phyloP scores from a whole-genome alignment of 2,797 vertebrate genomes.

The Orientallactaga sibirica region DNA sequence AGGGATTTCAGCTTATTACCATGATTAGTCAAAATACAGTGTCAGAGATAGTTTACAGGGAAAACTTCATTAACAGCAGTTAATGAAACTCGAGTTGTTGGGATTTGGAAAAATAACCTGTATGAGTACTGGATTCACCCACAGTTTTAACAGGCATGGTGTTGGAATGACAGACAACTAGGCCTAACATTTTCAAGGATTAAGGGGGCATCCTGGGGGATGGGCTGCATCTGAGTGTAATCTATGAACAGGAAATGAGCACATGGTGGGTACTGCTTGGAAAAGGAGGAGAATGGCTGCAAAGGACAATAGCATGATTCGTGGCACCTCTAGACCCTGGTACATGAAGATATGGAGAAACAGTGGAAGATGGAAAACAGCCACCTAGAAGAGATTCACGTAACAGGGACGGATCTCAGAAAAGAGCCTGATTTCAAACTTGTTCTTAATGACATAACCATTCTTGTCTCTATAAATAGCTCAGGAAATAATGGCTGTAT shows the following conservation, averaged over 20 bases:
- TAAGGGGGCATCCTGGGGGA: not conserved
- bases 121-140: not conserved
- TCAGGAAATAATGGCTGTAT: slow-evolving; percentile 62
- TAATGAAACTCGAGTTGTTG: slow-evolving; percentile 24
- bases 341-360: not conserved
- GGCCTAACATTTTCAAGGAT: not conserved
- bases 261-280: not conserved
- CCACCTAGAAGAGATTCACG: not conserved
- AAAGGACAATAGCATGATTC: not conserved
- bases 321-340: not conserved
- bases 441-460: slow-evolving; percentile 37
- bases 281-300: not conserved
- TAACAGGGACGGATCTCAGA: not conserved
- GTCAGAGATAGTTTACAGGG: not conserved
- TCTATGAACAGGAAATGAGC: not conserved
- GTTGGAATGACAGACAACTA: not conserved
- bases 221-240: not conserved
- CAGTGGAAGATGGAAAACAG: not conserved
- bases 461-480: slow-evolving; percentile 57
- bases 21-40: not conserved
- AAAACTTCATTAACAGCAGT: not conserved
- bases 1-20: not conserved
- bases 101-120: not conserved
- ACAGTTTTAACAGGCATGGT: not conserved
- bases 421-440: not conserved